These are phyloP conservation scores for Scelioninae gen. 1 DNA, from an alignment of 2,888 invertebrate species.

Conservation along the genomic window DNA sequence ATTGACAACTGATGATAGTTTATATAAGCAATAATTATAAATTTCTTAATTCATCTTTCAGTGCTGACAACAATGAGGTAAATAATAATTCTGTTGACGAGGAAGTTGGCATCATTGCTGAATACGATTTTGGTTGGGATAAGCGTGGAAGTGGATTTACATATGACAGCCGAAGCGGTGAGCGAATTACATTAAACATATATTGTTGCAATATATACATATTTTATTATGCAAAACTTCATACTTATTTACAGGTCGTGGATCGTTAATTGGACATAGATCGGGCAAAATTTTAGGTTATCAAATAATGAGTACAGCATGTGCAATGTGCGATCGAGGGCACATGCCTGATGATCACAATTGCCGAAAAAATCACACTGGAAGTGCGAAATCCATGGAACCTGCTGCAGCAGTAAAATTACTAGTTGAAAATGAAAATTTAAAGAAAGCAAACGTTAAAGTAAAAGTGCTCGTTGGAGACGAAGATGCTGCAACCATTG, in stretches of 20 bases:
- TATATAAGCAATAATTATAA: too few relatives aligned
- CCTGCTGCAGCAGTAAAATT: constrained; percentile 42
- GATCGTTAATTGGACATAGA: constrained; percentile 28
- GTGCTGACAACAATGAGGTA: constrained; percentile 2
- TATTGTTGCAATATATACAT: too few relatives aligned
- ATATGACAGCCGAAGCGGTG: constrained; percentile 41
- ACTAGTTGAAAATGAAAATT: constrained; percentile 34
- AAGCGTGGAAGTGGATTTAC: constrained; percentile 37
- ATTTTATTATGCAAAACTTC: not conserved
- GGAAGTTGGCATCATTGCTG: constrained; percentile 8
- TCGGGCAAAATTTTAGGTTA: constrained; percentile 21
- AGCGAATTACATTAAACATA: too few relatives aligned
- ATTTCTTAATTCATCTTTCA: not conserved
- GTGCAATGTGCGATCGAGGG: constrained; percentile 29
- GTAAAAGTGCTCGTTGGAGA: constrained; percentile 55
- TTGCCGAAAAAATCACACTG: constrained; percentile 42
- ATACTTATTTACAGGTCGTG: constrained; percentile 33
- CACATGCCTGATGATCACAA: constrained; percentile 47
- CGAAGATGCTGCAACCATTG: constrained; percentile 54
- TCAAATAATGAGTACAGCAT: constrained; percentile 16
- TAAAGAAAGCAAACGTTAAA: constrained; percentile 44
- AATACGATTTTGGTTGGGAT: constrained; percentile 51
- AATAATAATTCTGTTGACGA: not conserved
- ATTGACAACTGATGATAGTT: too few relatives aligned
- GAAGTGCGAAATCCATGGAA: constrained; percentile 66